Conservation (phyloP, 1,140 invertebrate genomes). For the Coptotermes formosanus region DNA sequence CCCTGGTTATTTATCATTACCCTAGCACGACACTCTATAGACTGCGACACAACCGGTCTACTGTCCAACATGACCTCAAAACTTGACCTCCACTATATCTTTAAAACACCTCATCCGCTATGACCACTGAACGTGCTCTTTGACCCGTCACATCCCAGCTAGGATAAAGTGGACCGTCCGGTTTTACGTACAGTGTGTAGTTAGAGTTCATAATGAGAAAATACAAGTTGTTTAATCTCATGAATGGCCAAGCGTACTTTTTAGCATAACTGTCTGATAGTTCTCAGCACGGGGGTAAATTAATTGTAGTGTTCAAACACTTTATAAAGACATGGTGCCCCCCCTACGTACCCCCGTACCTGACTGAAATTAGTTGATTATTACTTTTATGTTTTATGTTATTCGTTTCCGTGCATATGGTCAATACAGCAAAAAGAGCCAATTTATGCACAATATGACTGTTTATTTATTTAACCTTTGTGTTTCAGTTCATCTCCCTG, state of each 20-base stretch:
- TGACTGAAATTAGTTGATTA: no score
- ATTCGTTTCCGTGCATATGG: no score
- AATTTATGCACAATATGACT: no score
- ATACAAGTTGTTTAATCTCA: background rate
- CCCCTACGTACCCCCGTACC: no score
- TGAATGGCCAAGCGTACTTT: background rate
- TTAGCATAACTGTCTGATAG: background rate
- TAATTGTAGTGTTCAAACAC: background rate
- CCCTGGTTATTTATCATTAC: background rate
- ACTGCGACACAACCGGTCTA: background rate
- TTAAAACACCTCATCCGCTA: background rate
- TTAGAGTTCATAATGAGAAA: background rate
- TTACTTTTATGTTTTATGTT: no score
- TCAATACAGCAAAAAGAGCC: no score
- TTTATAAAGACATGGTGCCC: no score
- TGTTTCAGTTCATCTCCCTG: no score
- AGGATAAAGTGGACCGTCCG: background rate
- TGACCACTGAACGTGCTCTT: background rate
- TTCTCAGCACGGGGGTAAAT: background rate
- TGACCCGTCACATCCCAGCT: background rate
- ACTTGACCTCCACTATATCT: conserved; percentile 18
- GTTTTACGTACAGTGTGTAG: background rate
- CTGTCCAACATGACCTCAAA: background rate
- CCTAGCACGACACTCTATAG: background rate
- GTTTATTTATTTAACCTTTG: no score